Base-by-base conservation (phyloP, 2,113 vertebrate genomes). In the Lota lota region DNA sequence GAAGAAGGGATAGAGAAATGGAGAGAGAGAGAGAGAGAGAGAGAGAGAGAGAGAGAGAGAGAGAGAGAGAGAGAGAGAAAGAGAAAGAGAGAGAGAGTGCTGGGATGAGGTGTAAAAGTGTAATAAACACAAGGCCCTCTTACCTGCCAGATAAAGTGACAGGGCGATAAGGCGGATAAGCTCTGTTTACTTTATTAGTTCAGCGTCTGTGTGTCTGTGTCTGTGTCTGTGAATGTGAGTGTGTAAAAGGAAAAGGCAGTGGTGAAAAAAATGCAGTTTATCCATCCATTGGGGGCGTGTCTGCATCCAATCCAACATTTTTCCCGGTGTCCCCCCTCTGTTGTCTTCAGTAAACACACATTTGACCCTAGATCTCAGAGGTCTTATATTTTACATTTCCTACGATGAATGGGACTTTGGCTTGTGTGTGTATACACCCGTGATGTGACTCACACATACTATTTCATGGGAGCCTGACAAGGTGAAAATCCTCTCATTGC, bases 341-440 rank as follows among this genome's bases (percentile, higher is more conserved):
- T 63, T 71, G 57, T 58, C 67, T 5, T 54, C 36, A 65, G 68
- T 69, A 74, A 70, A 67, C 54, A 64, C 14, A 0, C 66, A 33
- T 53, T 58, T 10, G 53, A 56, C 59, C 22, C 18, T 54, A 24
- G 54, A 59, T 47, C 53, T 2, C 60, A 33, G 51, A 61, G 22
- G 24, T 20, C 54, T 76, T 68, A 77, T 78, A 70, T 68, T 63
- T 79, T 71, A 79, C 68, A 66, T 59, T 76, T 73, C 70, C 57
- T 0, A 12, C 64, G 61, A 79, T 70, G 3, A 36, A 77, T 4
- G 40, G 40, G 54, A 67, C 69, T 47, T 57, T 51, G 57, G 67
- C 51, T 28, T 22, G 40, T 16, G 50, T 63, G 65, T 56, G 53
- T 72, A 74, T 65, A 72, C 20, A 40, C 16, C 22, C 47, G 16